Evolutionary conservation across 2,113 vertebrate genomes (phyloP), one percentile per base, ranked within the genome.

Genomic region (Triplophysa rosa): DNA sequence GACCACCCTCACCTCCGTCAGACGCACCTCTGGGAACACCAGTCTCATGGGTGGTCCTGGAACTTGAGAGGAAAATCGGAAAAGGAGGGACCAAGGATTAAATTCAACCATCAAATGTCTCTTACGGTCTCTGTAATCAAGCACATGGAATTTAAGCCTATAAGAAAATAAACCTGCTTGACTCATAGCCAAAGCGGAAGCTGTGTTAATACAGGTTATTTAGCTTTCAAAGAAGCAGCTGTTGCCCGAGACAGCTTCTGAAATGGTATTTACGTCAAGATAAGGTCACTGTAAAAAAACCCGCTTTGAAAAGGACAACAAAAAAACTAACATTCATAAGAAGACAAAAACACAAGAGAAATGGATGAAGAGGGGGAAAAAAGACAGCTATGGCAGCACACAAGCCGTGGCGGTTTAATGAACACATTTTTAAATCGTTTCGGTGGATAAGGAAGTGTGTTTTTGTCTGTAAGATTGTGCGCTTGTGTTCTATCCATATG

Each of bases 11-110:
- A 97, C 92, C 0, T 97, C 95, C 0, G 92, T 94, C 70, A 97
- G 88, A 74, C 94, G 93, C 85, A 98, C 96, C 84, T 98, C 96
- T 0, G 97, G 96, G 90, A 98, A 98, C 86, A 98, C 93, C 89
- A 98, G 87, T 85, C 95, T 93, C 86, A 96, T 91, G 0, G 95
- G 94, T 0, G 95, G 95, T 4, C 96, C 96, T 0, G 97, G 97
- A 73, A 95, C 97, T 66, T 79, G 70, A 75, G 37, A 52, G 74
- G 33, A 80, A 37, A 37, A 37, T 1, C 33, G 33, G 33, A 8
- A 75, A 56, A 49, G 4, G 7, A 67, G 67, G 61, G 8, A 40
- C 14, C 4, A 76, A 58, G 63, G 85, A 86, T 79, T 83, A 66
- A 26, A 77, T 8, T 24, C 12, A 19, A 61, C 40, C 61, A 76